Conservation (phyloP, 2,113 vertebrate species). For the Piprites chloris region DNA sequence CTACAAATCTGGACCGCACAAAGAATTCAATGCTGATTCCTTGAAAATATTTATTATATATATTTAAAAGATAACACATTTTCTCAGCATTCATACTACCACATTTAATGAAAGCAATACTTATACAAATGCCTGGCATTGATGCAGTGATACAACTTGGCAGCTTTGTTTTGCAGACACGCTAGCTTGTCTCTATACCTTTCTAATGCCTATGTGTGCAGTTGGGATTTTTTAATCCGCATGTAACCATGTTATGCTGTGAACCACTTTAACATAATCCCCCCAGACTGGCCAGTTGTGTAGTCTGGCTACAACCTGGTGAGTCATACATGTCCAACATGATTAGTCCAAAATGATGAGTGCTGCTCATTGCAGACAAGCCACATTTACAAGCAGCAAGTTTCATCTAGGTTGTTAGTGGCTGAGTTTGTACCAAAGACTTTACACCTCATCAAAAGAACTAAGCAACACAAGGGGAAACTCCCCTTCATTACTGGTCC, state of each 20-base stretch:
- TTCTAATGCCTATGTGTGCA: not conserved
- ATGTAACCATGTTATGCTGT: not conserved
- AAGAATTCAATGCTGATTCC: not conserved
- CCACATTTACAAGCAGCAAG: not conserved
- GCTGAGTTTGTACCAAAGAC: not conserved
- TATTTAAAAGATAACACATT: not conserved
- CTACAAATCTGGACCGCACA: not conserved
- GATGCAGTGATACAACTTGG: not conserved
- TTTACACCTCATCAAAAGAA: not conserved
- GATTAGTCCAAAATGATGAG: not conserved
- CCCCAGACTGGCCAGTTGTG: not conserved
- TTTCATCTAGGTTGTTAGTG: not conserved
- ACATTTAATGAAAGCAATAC: not conserved
- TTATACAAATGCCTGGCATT: not conserved
- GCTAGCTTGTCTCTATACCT: not conserved
- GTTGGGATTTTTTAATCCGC: not conserved
- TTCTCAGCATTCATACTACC: not conserved
- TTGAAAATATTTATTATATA: not conserved
- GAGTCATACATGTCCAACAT: not conserved
- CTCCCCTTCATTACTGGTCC: not conserved
- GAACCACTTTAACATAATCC: not conserved
- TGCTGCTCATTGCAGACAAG: not conserved
- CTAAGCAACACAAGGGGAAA: not conserved
- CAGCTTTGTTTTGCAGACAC: not conserved
- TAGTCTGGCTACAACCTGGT: not conserved